A percentile compares a stretch with the other conserved stretches of the same genome.
phyloP scores from a whole-genome alignment of 2,797 vertebrate genomes.

The Sternotherus odoratus region DNA sequence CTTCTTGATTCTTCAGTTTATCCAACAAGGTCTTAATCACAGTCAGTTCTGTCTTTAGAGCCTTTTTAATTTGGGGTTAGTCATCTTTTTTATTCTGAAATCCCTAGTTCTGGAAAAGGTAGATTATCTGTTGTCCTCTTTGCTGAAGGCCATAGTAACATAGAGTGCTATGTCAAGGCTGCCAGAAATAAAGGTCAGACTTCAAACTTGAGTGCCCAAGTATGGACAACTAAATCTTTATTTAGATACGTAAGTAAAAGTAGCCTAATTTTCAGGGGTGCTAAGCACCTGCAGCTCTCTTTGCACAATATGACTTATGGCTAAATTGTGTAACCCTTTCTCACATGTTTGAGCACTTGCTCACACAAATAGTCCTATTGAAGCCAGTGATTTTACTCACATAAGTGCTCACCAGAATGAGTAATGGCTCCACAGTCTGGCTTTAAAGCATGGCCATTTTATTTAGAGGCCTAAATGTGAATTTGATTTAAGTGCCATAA shows the following conservation, averaged over 20 bases:
- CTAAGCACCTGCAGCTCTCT: not conserved
- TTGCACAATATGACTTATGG: not conserved
- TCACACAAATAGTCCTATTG: not conserved
- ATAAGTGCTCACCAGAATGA: not conserved
- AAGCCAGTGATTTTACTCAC: not conserved
- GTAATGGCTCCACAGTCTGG: not conserved
- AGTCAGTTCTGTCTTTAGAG: not conserved
- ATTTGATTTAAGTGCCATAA: not conserved
- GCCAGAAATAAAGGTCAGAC: conserved; percentile 31
- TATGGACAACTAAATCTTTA: not conserved
- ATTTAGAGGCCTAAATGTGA: not conserved
- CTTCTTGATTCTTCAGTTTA: not conserved
- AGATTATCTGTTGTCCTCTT: not conserved
- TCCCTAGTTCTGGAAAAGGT: conserved; percentile 19
- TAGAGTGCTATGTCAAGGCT: conserved; percentile 9
- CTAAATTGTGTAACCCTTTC: not conserved
- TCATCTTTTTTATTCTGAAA: conserved; percentile 6
- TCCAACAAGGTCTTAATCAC: not conserved
- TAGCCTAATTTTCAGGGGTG: not conserved
- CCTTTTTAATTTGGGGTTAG: conserved; percentile 13
- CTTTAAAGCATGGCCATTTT: not conserved
- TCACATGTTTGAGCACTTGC: not conserved
- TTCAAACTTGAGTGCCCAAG: conserved; percentile 14
- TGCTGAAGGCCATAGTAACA: conserved; percentile 11
- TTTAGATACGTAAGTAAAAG: not conserved